These are phyloP conservation scores for Cyaniris semiargus DNA, from an alignment of 2,888 invertebrate genomes.

Conservation along the genomic window DNA sequence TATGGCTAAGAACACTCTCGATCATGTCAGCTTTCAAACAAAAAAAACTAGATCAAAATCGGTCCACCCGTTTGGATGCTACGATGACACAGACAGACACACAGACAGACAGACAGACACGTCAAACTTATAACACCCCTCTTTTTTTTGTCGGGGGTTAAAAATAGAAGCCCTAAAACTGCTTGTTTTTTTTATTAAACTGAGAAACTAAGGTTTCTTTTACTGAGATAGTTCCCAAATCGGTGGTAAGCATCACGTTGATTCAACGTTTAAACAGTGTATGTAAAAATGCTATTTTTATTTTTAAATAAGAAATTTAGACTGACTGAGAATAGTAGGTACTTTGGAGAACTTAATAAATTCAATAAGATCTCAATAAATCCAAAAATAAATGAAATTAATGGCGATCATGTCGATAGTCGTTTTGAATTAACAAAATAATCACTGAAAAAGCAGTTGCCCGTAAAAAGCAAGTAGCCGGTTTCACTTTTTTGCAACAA, in stretches of 20 bases:
- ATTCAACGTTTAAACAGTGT: background rate
- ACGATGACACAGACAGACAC: too few relatives aligned
- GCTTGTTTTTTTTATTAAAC: background rate
- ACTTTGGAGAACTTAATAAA: too few relatives aligned
- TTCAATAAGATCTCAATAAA: too few relatives aligned
- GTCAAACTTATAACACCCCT: too few relatives aligned
- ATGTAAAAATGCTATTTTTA: background rate
- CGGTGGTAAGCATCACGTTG: background rate
- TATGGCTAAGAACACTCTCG: too few relatives aligned
- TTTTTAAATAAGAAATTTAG: too few relatives aligned
- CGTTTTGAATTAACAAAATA: background rate
- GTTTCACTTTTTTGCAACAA: slow-evolving; percentile 19
- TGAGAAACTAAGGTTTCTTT: background rate
- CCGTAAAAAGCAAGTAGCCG: slow-evolving; percentile 1
- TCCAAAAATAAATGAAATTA: background rate
- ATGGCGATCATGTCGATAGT: background rate
- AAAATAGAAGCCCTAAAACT: background rate
- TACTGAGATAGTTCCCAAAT: background rate
- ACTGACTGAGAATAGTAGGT: too few relatives aligned
- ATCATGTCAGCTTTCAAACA: too few relatives aligned
- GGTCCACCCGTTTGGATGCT: too few relatives aligned
- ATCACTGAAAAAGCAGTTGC: background rate
- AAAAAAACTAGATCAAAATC: too few relatives aligned
- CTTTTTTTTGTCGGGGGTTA: too few relatives aligned
- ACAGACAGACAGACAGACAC: too few relatives aligned